Base-by-base conservation (phyloP, 2,797 vertebrate species). In the Crotalus adamanteus region DNA sequence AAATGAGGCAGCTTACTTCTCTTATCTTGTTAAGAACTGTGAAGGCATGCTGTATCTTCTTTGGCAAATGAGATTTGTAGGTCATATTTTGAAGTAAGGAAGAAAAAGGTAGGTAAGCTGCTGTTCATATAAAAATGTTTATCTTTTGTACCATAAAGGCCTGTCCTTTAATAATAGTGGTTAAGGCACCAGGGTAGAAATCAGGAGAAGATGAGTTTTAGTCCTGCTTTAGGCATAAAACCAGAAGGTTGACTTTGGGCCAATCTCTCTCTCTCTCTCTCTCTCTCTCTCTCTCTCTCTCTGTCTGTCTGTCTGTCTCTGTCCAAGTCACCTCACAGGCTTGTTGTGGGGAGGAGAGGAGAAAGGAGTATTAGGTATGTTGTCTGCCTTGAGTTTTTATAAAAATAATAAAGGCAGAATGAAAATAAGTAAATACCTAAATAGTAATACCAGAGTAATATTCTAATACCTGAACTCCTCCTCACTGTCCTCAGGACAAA, bases 11-110 rank as follows among this genome's bases (percentile, higher is more conserved):
- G 57, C 25, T 0, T 0, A 92, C 93, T 96, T 96, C 87, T 90
- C 91, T 96, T 97, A 95, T 95, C 94, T 94, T 88, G 90, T 73
- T 59, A 51, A 94, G 88, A 60, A 95, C 78, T 86, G 28, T n/a
- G 31, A 57, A 93, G 91, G 51, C 93, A 93, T 42, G 78, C 9
- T 95, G 96, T 94, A 18, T 86, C 88, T 89, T 3, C 73, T 47
- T 28, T 31, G 31, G 91, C 95, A 96, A 96, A 94, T 57, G 20
- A 91, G 91, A 53, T 91, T 96, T 94, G 57, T 78, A 89, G 57
- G 57, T 18, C 92, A 88, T 13, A 14, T 91, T 96, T 93, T 94
- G 47, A 78, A 18, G 11, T 91, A 37, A 85, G 91, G 92, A 86
- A 93, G 90, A 87, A 26, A n/a, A 93, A 93, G 42, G 60, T 47